A percentile compares a stretch with the other conserved stretches of the same genome.
These are phyloP conservation scores for Actenoides hombroni DNA, from an alignment of 2,113 vertebrate species.

Conservation along the genomic window DNA sequence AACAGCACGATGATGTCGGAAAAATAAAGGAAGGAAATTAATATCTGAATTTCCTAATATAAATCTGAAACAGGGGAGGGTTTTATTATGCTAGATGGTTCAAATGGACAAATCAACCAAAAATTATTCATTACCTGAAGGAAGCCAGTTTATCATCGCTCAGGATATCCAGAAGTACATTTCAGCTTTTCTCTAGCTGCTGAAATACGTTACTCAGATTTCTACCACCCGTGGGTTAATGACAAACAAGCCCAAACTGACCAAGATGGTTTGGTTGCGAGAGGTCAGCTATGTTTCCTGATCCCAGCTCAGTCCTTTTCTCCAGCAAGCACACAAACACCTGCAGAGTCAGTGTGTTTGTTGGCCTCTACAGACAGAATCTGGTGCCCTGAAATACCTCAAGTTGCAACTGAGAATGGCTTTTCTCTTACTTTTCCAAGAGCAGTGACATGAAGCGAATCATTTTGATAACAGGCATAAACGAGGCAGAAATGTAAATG, in stretches of 20 bases:
- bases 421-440: neutral
- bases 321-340: neutral
- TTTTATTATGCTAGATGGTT: neutral
- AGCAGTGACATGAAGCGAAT: neutral
- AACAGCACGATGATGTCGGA: neutral
- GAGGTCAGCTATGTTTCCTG: neutral
- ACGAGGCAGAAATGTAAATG: neutral
- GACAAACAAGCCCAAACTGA: neutral
- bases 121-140: neutral
- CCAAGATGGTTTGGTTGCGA: neutral
- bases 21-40: neutral
- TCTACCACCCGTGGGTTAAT: neutral
- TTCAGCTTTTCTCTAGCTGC: neutral
- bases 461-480: neutral
- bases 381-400: neutral
- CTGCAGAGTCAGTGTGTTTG: neutral
- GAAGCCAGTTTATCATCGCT: neutral
- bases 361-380: neutral
- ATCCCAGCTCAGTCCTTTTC: neutral
- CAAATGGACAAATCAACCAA: neutral
- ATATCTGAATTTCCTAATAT: neutral
- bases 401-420: neutral
- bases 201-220: neutral
- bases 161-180: neutral
- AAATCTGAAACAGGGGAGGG: neutral